phyloP scores from a whole-genome alignment of 2,113 vertebrate species.

The Vicugna pacos region DNA sequence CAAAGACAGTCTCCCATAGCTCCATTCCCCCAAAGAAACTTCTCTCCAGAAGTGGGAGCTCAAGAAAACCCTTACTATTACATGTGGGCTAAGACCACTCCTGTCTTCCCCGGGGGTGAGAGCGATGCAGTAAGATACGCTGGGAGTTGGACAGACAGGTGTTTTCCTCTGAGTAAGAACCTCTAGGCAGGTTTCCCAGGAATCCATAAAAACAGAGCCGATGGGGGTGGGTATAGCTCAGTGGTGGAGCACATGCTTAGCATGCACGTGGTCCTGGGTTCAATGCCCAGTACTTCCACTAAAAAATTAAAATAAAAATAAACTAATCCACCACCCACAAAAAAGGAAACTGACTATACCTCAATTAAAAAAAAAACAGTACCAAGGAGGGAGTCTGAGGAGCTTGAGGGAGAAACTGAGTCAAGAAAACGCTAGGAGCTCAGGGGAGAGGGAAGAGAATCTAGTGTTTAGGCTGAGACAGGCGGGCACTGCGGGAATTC shows the following conservation, averaged over 20 bases:
- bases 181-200: background rate
- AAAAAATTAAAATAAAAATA: too few relatives aligned
- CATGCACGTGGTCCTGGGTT: too few relatives aligned
- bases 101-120: background rate
- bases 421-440: background rate
- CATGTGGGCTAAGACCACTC: background rate
- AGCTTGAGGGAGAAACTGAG: background rate
- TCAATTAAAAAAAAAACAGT: background rate
- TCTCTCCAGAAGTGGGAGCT: background rate
- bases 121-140: background rate
- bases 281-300: too few relatives aligned
- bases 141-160: background rate
- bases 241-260: too few relatives aligned
- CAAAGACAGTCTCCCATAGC: background rate
- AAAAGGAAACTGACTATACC: too few relatives aligned
- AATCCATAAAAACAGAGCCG: background rate
- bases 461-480: too few relatives aligned
- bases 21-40: background rate
- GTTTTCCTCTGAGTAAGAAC: background rate
- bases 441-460: background rate
- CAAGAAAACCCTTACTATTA: background rate
- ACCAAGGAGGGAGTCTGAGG: background rate
- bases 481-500: fast-evolving
- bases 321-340: too few relatives aligned
- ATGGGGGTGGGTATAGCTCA: background rate